Base-by-base conservation (phyloP, 2,797 vertebrate genomes). In the Chrysocyon brachyurus region DNA sequence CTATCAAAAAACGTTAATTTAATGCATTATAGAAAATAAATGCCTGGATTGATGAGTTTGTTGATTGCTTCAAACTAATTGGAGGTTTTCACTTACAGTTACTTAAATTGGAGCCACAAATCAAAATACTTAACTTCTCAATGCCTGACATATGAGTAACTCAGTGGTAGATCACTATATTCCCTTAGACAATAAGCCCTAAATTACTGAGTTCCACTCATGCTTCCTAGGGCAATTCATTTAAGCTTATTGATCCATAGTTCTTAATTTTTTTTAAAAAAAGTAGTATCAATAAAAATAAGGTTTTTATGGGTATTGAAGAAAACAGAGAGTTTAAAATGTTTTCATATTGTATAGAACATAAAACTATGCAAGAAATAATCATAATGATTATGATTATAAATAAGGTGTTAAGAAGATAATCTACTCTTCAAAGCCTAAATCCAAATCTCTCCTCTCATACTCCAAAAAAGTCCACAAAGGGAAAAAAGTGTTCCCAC, bases 401-500 rank as follows among this genome's bases (percentile, higher is more conserved):
- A 40, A 77, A n/a, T 66, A 86, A 26, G 0, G 1, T 16, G 2
- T 63, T 28, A 57, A 77, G n/a, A 85, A 75, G 7, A 93, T 64
- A 92, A 5, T 28, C 26, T 46, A 40, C 15, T 11, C 8, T 8
- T 24, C 5, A 77, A 33, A 85, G 15, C 16, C 15, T 49, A 59
- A 86, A 89, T 57, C 14, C 36, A 92, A 91, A 86, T 68, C 14
- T 84, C 68, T 77, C 54, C 9, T 87, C 21, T 86, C 24, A 95
- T 89, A 57, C 0, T 31, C 22, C 11, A 66, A 52, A 77, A 77
- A 9, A 75, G 5, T 59, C 21, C 12, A 54, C 24, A 52, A 24
- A 61, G 22, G 6, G 46, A 56, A 56, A 77, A 64, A 4, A 83
- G 59, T n/a, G 12, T 6, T 31, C 15, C 4, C 77, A 87, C 11